Base-by-base conservation (phyloP, 1,140 invertebrate species). In the Solen grandis region DNA sequence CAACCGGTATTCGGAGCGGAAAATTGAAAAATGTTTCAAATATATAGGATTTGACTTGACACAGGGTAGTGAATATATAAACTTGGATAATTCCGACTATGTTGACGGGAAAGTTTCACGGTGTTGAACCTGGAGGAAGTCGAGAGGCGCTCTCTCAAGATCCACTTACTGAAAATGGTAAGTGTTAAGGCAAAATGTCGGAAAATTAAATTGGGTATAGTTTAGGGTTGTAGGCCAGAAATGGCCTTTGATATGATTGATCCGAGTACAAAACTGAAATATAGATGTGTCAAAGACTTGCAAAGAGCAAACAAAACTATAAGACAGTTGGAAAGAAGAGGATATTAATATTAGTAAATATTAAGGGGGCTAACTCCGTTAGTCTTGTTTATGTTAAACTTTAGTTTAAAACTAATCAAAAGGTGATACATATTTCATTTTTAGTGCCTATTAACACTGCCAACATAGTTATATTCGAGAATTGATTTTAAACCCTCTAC, bases 131-230 rank as follows among this genome's bases (percentile, higher is more conserved):
- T 16, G 22, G 35, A 52, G 29, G 60, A n/a, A n/a, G n/a, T n/a
- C n/a, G n/a, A 52, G 70, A 38, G 46, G 65, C n/a, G 22, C 16
- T 65, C 19, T 76, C 70, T 52, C 16, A 38, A 50, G 14, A 33
- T 33, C 35, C 41, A 19, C 27, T 80, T 3, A 82, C 1, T 46
- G 33, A 31, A 52, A 60, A 74, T 2, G 78, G 82, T 36, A 54
- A 65, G 10, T 25, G 13, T 84, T 73, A 31, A 65, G 82, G 31
- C 13, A 59, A 50, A 19, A 78, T 8, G 16, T 85, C 19, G 81
- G 81, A 35, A 54, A 68, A 29, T 22, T 84, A 16, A 82, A 84
- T 57, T 86, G 85, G 84, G 62, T 41, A 41, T n/a, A n/a, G 75
- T 75, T 33, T 65, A 74, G 59, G 62, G 63, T 22, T 82, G 69